Evolutionary conservation across 1,140 invertebrate species (phyloP), one percentile per base, ranked within the genome.

Genomic region (Drosophila pandora): DNA sequence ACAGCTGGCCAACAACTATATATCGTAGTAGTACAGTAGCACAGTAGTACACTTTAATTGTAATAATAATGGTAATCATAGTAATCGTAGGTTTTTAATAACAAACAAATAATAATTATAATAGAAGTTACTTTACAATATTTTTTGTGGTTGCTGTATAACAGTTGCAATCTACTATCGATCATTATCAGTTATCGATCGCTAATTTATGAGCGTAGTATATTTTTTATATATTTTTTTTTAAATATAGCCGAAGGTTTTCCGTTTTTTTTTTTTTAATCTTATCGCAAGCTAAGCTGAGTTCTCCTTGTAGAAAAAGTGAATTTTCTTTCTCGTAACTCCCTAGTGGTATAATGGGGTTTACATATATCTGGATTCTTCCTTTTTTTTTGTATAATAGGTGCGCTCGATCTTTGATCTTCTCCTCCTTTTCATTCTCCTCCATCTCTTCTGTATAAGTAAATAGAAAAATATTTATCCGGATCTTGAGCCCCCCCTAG

Each of bases 141-240:
- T 71, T 70, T 71, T 70, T 68, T 77, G 50, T 58, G 56, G 53
- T 68, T 82, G 47, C 63, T 82, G 74, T 78, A 80, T 83, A 83
- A 83, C 74, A 85, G 56, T 65, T 87, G 77, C 72, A 60, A 70
- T 81, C 81, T 80, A 74, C 71, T 72, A 76, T 65, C 65, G 80
- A 77, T 80, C 73, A 41, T 39, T 82, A 75, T 76, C 69, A 72
- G 62, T 79, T 63, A 60, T 56, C 57, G 57, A 54, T 72, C 67
- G 54, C n/a, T 70, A 32, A 57, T 69, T 69, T 69, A 69, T 69
- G 65, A 69, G 65, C 65, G 43, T 69, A 69, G 41, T 57, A 57
- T 39, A 39, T 9, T 65, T 47, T 69, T 68, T 69, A 69, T 68
- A 54, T 68, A 68, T n/a, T 17, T 17, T 17, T 69, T 55, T 7